Evolutionary conservation across 1,140 invertebrate species (phyloP), one percentile per base, ranked within the genome.

Genomic region (Littorina saxatilis): DNA sequence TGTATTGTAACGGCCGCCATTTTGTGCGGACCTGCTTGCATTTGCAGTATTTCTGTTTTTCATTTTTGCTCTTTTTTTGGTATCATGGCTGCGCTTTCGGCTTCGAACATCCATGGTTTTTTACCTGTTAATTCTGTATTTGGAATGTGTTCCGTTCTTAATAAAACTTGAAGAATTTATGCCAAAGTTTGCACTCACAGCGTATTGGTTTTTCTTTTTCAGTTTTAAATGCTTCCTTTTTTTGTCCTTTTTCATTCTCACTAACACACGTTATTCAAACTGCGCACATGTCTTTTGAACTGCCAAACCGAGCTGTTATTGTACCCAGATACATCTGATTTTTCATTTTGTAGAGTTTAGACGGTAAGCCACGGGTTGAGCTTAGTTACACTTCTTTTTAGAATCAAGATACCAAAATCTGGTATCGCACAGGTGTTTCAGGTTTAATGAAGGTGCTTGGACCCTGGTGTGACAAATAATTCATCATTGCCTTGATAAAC

Each of bases 11-110:
- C 32, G 43, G 70, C 70, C 70, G 70, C 70, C 70, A 73, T 73
- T 47, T 47, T 73, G 39, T 73, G 40, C 70, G 70, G 70, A 17
- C 7, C 35, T 73, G 70, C 70, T 73, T 73, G 70, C 70, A 23
- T 73, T 73, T 23, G 20, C 70, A 29, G 39, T 73, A 50, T 73
- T 29, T 2, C 29, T 13, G 9, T 23, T 27, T 27, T 40, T 29
- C 50, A 39, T 50, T 73, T 68, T 68, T 15, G 5, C 5, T 39
- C 32, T 2, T n/a, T 72, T 29, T 66, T 73, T 73, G 23, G 70
- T n/a, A 73, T 73, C n/a, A 4, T 73, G 43, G 40, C 20, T 50
- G 4, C 39, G 40, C 39, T 50, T 50, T 3, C 9, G 20, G 43
- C 40, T 40, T 73, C 39, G 66, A 47, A 61, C 58, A 61, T 61